These are phyloP conservation scores for Aurelia aurita complex sp. Pacific DNA, from an alignment of 30 jellyfish, hydroid and myxozoan species.

Conservation along the genomic window DNA sequence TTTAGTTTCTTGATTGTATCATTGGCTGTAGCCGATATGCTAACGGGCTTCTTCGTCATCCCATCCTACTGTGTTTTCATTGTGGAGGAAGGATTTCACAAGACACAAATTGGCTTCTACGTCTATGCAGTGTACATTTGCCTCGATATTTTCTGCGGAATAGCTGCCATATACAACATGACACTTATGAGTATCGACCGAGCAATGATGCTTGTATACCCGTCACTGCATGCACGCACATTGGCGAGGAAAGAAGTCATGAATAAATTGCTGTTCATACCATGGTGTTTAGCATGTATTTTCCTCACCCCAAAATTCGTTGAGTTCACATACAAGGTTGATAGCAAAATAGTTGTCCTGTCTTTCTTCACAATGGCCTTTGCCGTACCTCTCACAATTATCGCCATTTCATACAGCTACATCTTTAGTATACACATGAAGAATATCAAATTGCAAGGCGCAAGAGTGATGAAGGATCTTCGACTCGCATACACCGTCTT, in stretches of 20 bases:
- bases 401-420: slow-evolving; percentile 44
- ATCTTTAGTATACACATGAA: slow-evolving; percentile 7
- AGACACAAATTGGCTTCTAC: not conserved
- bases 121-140: slow-evolving; percentile 46
- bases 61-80: slow-evolving; percentile 54
- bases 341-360: not conserved
- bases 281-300: slow-evolving; percentile 36
- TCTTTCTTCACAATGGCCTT: slow-evolving; percentile 25
- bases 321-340: slow-evolving; percentile 20
- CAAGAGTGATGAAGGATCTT: slow-evolving; percentile 23
- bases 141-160: slow-evolving; percentile 52
- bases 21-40: slow-evolving; percentile 53
- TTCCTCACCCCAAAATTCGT: slow-evolving; percentile 40
- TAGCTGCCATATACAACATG: slow-evolving; percentile 53
- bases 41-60: slow-evolving; percentile 48
- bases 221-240: slow-evolving; percentile 42
- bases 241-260: slow-evolving; percentile 16
- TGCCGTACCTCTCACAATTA: slow-evolving; percentile 23
- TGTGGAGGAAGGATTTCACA: slow-evolving; percentile 1
- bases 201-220: slow-evolving; percentile 42
- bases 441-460: not conserved
- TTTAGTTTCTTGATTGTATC: slow-evolving; percentile 45
- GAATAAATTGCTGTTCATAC: slow-evolving; percentile 20
- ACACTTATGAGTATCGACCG: slow-evolving; percentile 63
- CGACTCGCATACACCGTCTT: slow-evolving; percentile 49